These are phyloP conservation scores for Ceryle rudis DNA, from an alignment of 2,797 vertebrate species.

Conservation along the genomic window DNA sequence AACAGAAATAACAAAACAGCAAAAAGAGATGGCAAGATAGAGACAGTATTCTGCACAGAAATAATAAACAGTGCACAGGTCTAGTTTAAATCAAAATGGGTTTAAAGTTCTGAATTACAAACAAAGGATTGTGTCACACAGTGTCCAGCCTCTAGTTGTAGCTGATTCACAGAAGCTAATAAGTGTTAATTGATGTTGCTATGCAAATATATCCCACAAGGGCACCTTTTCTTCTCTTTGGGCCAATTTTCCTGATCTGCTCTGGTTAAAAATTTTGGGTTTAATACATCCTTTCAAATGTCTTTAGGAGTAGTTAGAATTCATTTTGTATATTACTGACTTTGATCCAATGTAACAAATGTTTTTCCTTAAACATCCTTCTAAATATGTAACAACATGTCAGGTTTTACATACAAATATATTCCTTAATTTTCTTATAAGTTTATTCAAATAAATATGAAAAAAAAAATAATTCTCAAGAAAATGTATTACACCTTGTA, in stretches of 20 bases:
- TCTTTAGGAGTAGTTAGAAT: neutral
- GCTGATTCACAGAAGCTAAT: neutral
- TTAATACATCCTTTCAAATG: neutral
- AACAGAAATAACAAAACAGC: neutral
- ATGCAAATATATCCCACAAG: neutral
- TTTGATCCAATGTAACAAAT: neutral
- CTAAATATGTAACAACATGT: neutral
- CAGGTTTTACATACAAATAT: neutral
- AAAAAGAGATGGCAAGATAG: neutral
- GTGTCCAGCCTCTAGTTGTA: neutral
- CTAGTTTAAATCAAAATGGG: neutral
- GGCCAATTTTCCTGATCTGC: neutral
- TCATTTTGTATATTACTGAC: neutral
- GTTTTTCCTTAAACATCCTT: neutral
- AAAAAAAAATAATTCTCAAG: neutral
- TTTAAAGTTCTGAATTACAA: neutral
- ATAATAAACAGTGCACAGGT: neutral
- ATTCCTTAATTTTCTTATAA: neutral
- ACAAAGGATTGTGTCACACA: neutral
- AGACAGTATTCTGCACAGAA: neutral
- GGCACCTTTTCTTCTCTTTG: neutral
- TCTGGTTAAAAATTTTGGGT: neutral
- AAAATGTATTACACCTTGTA: neutral
- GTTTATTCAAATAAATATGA: neutral
- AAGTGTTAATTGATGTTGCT: neutral